Evolutionary conservation across 2,113 vertebrate species (phyloP).

Genomic region (Puntigrus tetrazona): DNA sequence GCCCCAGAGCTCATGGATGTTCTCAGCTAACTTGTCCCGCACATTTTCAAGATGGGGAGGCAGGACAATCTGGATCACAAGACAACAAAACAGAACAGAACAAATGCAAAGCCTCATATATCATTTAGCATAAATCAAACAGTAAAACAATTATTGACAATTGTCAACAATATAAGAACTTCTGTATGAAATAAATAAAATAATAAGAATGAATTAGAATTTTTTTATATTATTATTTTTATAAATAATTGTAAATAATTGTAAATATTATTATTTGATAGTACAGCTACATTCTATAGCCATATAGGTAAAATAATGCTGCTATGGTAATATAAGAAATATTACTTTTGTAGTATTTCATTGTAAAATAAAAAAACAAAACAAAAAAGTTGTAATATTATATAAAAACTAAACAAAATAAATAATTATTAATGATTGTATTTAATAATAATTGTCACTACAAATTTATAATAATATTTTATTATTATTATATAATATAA

Average conservation of each 20-base stretch:
- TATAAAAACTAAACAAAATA: no score
- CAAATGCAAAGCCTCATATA: neutral
- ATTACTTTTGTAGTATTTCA: neutral
- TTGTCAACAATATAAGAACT: neutral
- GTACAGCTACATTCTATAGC: no score
- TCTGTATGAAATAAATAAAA: no score
- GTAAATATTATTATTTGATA: no score
- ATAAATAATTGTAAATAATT: no score
- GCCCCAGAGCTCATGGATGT: conserved; percentile 97
- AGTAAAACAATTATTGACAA: neutral
- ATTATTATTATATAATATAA: no score
- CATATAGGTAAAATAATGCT: no score
- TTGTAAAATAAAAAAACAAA: neutral
- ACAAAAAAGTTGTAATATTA: no score
- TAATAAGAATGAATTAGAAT: no score
- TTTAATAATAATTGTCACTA: no score
- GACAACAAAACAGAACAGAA: conserved; percentile 16
- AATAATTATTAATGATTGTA: neutral
- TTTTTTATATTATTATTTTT: no score
- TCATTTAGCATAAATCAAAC: neutral
- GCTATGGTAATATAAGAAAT: neutral
- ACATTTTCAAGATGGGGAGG: conserved; percentile 94
- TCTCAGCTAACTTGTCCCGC: conserved; percentile 92
- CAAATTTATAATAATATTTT: no score
- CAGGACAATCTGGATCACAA: conserved; percentile 81